A percentile compares a stretch with the other conserved stretches of the same genome.
Evolutionary conservation across 2,888 invertebrate genomes (phyloP).

Genomic region (Amphipyra berbera): DNA sequence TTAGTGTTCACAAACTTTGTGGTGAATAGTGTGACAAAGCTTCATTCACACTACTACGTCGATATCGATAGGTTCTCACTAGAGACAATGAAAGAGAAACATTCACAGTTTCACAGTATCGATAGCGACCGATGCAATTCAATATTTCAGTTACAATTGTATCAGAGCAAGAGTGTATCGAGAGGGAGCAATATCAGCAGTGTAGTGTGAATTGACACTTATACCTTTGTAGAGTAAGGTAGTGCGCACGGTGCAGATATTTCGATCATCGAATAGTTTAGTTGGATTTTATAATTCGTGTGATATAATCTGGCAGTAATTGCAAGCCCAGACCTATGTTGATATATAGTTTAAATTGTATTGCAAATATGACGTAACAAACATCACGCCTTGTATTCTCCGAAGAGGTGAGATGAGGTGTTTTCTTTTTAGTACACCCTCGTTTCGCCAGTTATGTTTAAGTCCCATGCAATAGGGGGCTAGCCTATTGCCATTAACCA

Average conservation of each 20-base stretch:
- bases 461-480: no score
- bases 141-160: slow-evolving; percentile 41
- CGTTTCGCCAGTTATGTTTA: no score
- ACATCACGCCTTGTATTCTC: no score
- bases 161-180: slow-evolving; percentile 14
- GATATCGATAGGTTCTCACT: slow-evolving; percentile 28
- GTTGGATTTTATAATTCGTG: background rate
- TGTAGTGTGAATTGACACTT: slow-evolving; percentile 21
- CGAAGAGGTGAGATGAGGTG: no score
- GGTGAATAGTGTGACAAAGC: slow-evolving; percentile 38
- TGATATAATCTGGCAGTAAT: background rate
- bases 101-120: slow-evolving; percentile 26
- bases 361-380: no score
- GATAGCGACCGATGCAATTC: slow-evolving; percentile 34
- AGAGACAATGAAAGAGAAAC: slow-evolving; percentile 40
- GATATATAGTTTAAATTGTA: no score
- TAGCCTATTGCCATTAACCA: no score
- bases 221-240: background rate
- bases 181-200: slow-evolving; percentile 26
- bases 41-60: slow-evolving; percentile 19
- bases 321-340: no score
- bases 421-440: no score
- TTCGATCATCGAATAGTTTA: background rate
- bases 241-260: slow-evolving; percentile 16
- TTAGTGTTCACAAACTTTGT: slow-evolving; percentile 54